A percentile compares a stretch with the other conserved stretches of the same genome.
Evolutionary conservation across 35 echinoderm and acorn worm genomes (phyloP).

Genomic region (Apostichopus californicus): DNA sequence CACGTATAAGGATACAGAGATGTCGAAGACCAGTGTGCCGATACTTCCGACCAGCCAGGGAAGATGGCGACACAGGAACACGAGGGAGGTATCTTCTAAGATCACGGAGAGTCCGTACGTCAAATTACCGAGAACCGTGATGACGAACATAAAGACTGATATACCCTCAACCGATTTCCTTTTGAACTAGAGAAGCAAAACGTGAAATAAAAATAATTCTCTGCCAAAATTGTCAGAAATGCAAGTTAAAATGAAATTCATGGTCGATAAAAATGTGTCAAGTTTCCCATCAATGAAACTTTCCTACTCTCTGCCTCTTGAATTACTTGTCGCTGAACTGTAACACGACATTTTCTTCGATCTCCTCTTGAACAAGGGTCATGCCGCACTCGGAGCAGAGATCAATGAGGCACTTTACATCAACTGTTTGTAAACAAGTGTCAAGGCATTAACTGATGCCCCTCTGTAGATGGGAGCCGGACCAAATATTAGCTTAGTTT

Average conservation of each 20-base stretch:
- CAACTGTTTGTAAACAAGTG: no score
- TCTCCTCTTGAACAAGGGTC: no score
- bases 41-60: constrained; percentile 96
- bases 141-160: constrained; percentile 88
- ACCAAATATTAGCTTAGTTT: no score
- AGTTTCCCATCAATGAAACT: no score
- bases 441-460: no score
- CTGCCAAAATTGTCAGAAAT: neutral
- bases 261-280: neutral
- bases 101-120: constrained; percentile 86
- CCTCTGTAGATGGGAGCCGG: no score
- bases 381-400: no score
- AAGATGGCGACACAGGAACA: constrained; percentile 79
- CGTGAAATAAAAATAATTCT: neutral
- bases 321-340: no score
- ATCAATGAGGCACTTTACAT: no score
- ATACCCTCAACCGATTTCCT: constrained; percentile 87
- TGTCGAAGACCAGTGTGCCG: constrained; percentile 85
- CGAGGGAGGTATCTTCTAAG: constrained; percentile 61
- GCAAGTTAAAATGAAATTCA: neutral
- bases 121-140: constrained; percentile 82
- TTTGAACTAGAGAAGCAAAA: constrained; percentile 58
- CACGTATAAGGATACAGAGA: constrained; percentile 86
- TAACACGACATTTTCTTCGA: neutral
- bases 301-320: no score